These are phyloP conservation scores for Oncorhynchus masou DNA, from an alignment of 2,113 vertebrate genomes.

Conservation along the genomic window DNA sequence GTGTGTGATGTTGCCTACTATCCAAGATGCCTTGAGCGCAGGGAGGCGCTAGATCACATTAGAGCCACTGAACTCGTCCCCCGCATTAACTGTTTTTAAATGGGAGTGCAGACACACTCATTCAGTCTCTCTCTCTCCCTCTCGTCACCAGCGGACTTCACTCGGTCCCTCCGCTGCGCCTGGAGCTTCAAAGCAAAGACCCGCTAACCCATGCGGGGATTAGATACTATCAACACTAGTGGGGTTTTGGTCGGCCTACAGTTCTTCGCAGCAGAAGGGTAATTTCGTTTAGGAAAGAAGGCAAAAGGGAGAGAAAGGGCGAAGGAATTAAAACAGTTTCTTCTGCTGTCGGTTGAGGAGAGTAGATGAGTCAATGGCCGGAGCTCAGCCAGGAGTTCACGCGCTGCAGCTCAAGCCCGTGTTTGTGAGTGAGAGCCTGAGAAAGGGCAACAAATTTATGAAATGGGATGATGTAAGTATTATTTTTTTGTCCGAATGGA, in stretches of 20 bases:
- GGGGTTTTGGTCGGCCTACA: conserved; percentile 33
- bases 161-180: conserved; percentile 53
- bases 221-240: conserved; percentile 50
- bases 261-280: conserved; percentile 18
- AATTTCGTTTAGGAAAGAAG: not conserved
- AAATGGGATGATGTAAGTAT: conserved; percentile 98
- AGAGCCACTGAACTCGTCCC: conserved; percentile 29
- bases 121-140: conserved; percentile 14
- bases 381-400: conserved; percentile 96
- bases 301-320: conserved; percentile 17
- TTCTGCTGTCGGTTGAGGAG: conserved; percentile 55
- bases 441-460: conserved; percentile 91
- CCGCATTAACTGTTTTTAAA: conserved; percentile 42
- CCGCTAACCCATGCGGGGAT: conserved; percentile 57
- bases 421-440: conserved; percentile 87
- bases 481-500: not conserved
- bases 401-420: conserved; percentile 96
- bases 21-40: conserved; percentile 39
- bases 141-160: conserved; percentile 27
- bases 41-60: conserved; percentile 62
- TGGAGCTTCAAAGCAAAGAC: conserved; percentile 59
- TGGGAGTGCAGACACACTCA: conserved; percentile 53
- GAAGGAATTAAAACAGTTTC: conserved; percentile 44
- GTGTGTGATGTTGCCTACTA: no score
- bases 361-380: conserved; percentile 90